phyloP scores from a whole-genome alignment of 2,113 vertebrate species.

The Cephalopholis sonnerati region DNA sequence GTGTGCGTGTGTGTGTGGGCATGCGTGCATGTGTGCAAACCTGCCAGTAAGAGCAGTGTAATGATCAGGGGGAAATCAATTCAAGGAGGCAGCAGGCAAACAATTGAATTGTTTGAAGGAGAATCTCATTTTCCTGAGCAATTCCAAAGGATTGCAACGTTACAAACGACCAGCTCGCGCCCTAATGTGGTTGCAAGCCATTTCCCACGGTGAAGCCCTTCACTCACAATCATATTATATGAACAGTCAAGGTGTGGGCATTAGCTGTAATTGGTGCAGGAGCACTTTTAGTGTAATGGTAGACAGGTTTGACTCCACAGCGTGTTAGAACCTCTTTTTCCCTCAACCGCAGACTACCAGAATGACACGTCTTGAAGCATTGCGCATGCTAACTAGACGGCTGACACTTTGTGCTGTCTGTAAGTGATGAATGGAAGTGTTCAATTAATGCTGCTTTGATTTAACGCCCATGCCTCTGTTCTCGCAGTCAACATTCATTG shows the following conservation, averaged over 20 bases:
- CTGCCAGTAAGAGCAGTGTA: slow-evolving; percentile 73
- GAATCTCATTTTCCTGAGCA: slow-evolving; percentile 71
- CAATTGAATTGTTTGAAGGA: slow-evolving; percentile 79
- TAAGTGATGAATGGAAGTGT: slow-evolving; percentile 24
- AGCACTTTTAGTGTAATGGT: slow-evolving; percentile 48
- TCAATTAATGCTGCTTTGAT: slow-evolving; percentile 48
- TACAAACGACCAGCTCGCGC: slow-evolving; percentile 54
- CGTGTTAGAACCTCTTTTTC: background rate
- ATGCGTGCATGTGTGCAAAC: slow-evolving; percentile 42
- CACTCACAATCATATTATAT: slow-evolving; percentile 55
- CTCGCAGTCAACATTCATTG: slow-evolving; percentile 40
- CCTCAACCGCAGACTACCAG: background rate
- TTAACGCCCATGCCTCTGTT: slow-evolving; percentile 29
- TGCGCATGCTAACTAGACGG: slow-evolving; percentile 12
- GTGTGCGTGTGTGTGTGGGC: slow-evolving; percentile 4
- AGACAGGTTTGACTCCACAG: slow-evolving; percentile 23
- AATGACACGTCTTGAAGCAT: background rate
- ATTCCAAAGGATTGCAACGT: slow-evolving; percentile 49
- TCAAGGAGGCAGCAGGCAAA: slow-evolving; percentile 65
- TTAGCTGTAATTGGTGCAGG: slow-evolving; percentile 36
- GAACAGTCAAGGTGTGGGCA: slow-evolving; percentile 45
- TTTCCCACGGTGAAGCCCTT: slow-evolving; percentile 45
- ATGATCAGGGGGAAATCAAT: slow-evolving; percentile 70
- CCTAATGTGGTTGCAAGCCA: slow-evolving; percentile 65
- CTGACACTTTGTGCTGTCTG: slow-evolving; percentile 30